phyloP scores from a whole-genome alignment of 2,113 vertebrate genomes.

The Trematocara stigmaticum region DNA sequence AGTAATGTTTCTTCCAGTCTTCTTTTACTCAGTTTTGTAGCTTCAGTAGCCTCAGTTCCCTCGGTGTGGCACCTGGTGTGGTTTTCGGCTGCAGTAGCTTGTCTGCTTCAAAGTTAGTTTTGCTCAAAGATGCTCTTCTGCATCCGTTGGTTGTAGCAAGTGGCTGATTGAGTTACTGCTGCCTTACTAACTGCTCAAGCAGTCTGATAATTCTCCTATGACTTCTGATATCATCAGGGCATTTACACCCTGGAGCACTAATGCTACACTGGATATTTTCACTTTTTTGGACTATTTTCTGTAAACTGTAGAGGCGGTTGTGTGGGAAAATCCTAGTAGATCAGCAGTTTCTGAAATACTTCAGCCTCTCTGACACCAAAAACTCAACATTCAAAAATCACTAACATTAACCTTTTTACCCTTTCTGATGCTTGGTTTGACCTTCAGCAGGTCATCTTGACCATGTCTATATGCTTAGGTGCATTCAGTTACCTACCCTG shows the following conservation, averaged over 20 bases:
- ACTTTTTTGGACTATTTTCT: neutral
- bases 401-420: neutral
- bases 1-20: neutral
- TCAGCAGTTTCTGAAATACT: neutral
- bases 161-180: neutral
- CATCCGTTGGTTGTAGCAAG: neutral
- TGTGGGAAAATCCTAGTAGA: neutral
- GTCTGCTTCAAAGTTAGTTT: neutral
- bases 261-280: neutral
- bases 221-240: neutral
- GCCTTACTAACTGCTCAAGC: neutral
- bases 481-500: neutral
- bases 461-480: neutral
- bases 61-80: neutral
- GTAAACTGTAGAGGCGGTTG: neutral
- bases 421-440: neutral
- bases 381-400: neutral
- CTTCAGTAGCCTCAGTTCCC: neutral
- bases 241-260: neutral
- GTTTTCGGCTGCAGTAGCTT: neutral
- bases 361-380: neutral
- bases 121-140: neutral
- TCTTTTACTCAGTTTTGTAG: neutral
- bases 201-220: neutral
- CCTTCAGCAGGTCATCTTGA: neutral